phyloP scores from a whole-genome alignment of 2,113 vertebrate species.

The Pseudorhombus dupliciocellatus region DNA sequence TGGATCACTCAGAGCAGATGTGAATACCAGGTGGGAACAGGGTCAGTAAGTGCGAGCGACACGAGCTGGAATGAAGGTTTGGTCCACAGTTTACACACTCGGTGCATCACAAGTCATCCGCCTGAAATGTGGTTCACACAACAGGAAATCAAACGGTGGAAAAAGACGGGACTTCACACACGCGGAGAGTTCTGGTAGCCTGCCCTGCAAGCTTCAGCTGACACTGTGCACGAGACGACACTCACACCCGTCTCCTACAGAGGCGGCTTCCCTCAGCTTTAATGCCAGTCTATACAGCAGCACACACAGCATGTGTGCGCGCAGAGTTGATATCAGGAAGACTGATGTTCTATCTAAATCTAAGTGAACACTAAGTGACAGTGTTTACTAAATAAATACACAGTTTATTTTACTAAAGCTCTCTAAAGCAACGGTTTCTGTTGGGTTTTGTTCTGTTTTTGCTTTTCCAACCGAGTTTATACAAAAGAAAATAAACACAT shows the following conservation, averaged over 20 bases:
- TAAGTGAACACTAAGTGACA: conserved; percentile 43
- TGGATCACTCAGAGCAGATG: not conserved
- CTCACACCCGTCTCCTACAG: conserved; percentile 34
- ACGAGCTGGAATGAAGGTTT: conserved; percentile 5
- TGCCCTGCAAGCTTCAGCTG: conserved; percentile 79
- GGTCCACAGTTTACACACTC: not conserved
- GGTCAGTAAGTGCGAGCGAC: conserved; percentile 11
- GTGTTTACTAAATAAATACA: conserved; percentile 69
- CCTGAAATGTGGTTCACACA: conserved; percentile 17
- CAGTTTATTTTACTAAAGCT: conserved; percentile 48
- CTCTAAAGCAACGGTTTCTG: conserved; percentile 31
- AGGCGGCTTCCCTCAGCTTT: conserved; percentile 38
- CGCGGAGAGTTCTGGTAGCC: conserved; percentile 58
- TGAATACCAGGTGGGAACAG: not conserved
- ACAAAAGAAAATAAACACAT: conserved; percentile 39
- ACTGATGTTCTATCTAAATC: conserved; percentile 28
- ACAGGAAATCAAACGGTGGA: conserved; percentile 25
- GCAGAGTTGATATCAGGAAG: conserved; percentile 39
- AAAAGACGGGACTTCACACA: conserved; percentile 43
- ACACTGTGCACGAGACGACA: conserved; percentile 39
- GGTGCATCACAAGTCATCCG: too few relatives aligned
- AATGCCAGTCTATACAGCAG: conserved; percentile 63
- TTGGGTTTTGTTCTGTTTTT: conserved; percentile 12
- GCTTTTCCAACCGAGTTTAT: conserved; percentile 12
- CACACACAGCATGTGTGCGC: conserved; percentile 56